phyloP scores from a whole-genome alignment of 2,113 vertebrate genomes.

The Corythoichthys intestinalis region DNA sequence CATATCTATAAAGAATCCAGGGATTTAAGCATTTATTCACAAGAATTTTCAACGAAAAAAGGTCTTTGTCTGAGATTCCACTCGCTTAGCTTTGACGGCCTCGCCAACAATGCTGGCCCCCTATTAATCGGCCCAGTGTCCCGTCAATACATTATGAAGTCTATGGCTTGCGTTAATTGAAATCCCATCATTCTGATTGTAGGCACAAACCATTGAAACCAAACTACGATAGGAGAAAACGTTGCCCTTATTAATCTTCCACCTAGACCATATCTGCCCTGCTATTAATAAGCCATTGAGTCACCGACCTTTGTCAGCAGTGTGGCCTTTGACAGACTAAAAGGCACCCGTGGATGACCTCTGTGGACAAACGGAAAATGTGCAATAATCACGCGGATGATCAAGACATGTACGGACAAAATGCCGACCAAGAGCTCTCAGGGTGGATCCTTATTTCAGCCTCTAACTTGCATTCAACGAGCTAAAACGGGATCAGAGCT shows the following conservation, averaged over 20 bases:
- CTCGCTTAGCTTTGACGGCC: no score
- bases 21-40: no score
- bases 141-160: no score
- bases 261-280: conserved; percentile 46
- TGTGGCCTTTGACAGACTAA: conserved; percentile 36
- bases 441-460: background rate
- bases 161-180: no score
- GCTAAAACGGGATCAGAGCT: conserved; percentile 15
- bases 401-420: conserved; percentile 25
- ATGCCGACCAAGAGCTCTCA: background rate
- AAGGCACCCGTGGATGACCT: conserved; percentile 50
- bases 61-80: no score
- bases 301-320: conserved; percentile 59
- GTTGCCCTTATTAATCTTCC: conserved; percentile 19
- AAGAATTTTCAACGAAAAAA: no score
- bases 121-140: no score
- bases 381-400: conserved; percentile 24
- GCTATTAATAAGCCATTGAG: conserved; percentile 69
- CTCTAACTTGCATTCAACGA: background rate
- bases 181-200: background rate
- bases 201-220: background rate
- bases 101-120: no score
- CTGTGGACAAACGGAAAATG: conserved; percentile 39
- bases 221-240: background rate
- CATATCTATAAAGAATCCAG: no score